Evolutionary conservation across 2,797 vertebrate species (phyloP).

Genomic region (Danio albolineatus): DNA sequence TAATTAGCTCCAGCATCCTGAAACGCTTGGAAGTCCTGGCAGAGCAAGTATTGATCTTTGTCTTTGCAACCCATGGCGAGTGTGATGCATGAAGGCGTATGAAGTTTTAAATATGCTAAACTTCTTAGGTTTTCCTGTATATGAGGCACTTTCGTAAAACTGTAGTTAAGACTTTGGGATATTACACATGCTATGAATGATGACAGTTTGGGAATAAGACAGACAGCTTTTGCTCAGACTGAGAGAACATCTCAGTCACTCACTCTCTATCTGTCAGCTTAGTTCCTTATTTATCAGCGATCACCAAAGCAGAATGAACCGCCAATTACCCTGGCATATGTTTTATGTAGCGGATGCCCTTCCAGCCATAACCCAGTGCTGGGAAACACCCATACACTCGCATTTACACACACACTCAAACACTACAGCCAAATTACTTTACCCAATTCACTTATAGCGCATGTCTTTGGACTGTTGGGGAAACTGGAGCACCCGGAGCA

Average conservation of each 20-base stretch:
- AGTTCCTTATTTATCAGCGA: too few relatives aligned
- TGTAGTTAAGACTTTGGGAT: constrained; percentile 23
- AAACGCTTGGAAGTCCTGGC: constrained; percentile 39
- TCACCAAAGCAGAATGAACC: too few relatives aligned
- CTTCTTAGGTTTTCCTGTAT: constrained; percentile 18
- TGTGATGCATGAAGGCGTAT: constrained; percentile 32
- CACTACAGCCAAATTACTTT: too few relatives aligned
- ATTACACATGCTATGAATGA: constrained; percentile 48
- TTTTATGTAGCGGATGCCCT: too few relatives aligned
- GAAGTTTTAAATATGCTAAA: constrained; percentile 39
- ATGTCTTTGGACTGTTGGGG: too few relatives aligned
- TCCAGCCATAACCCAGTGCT: too few relatives aligned
- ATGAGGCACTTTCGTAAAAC: constrained; percentile 12
- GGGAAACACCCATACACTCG: too few relatives aligned
- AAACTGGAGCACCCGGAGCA: too few relatives aligned
- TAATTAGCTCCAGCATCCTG: constrained; percentile 65
- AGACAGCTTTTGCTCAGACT: constrained; percentile 56
- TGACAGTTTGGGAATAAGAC: constrained; percentile 56
- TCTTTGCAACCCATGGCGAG: constrained; percentile 55
- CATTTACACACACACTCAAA: too few relatives aligned
- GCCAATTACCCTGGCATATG: too few relatives aligned
- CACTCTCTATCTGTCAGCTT: too few relatives aligned
- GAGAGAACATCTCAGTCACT: background rate
- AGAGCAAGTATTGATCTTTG: constrained; percentile 62
- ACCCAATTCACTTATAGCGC: too few relatives aligned